Evolutionary conservation across 2,113 vertebrate genomes (phyloP).

Genomic region (Cebidichthys violaceus): DNA sequence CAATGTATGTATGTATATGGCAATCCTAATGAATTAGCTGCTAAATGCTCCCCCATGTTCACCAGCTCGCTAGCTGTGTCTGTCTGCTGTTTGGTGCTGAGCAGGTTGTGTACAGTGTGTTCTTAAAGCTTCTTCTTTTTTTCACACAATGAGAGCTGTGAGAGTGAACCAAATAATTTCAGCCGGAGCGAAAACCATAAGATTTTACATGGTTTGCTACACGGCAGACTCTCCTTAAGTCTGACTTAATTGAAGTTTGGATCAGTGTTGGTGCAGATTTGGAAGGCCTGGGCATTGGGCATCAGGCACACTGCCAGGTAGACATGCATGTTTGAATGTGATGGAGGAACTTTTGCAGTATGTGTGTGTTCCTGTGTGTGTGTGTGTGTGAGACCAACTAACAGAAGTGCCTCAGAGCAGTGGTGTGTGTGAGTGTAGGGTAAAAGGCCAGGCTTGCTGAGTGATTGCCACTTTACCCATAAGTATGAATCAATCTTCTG

Average conservation of each 20-base stretch:
- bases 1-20: neutral
- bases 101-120: neutral
- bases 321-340: constrained; percentile 39
- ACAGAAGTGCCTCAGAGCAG: constrained; percentile 67
- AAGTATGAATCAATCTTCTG: constrained; percentile 79
- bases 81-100: neutral
- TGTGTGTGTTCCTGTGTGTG: constrained; percentile 29
- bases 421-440: constrained; percentile 46
- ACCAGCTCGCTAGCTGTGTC: neutral
- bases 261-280: neutral
- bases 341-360: constrained; percentile 36
- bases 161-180: neutral
- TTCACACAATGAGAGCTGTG: neutral
- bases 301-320: constrained; percentile 23
- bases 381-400: constrained; percentile 17
- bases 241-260: neutral
- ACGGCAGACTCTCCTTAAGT: neutral
- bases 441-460: constrained; percentile 65
- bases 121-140: neutral
- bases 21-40: neutral
- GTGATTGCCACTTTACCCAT: constrained; percentile 71
- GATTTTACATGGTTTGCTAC: neutral
- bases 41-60: neutral
- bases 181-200: neutral
- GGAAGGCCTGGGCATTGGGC: constrained; percentile 5